Percentiles rank a stretch among this genome's conserved stretches.
Conservation (phyloP, 2,888 invertebrate genomes). For the Drosophila seclusa region DNA sequence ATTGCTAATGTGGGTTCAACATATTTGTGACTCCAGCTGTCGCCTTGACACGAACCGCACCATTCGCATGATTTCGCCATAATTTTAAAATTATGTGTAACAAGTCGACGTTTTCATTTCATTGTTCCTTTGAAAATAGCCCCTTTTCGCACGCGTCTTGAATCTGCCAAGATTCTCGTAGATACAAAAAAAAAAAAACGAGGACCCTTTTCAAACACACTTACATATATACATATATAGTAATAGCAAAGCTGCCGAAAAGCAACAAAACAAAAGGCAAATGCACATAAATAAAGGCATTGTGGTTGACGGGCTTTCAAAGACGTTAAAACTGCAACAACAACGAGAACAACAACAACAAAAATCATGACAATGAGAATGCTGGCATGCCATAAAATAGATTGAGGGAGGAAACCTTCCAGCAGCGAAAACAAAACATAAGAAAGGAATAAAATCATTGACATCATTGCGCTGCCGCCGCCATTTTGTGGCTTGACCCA, state of each 20-base stretch:
- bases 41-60: constrained; percentile 17
- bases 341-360: neutral
- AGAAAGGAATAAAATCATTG: constrained; percentile 47
- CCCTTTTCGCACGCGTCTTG: constrained; percentile 3
- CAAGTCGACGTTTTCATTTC: constrained; percentile 42
- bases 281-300: constrained; percentile 72
- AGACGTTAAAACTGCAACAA: constrained; percentile 47
- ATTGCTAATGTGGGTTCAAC: neutral
- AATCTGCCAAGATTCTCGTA: neutral
- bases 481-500: constrained; percentile 75
- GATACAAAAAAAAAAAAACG: constrained; percentile 21
- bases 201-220: constrained; percentile 67
- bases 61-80: constrained; percentile 55
- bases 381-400: constrained; percentile 61
- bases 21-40: constrained; percentile 36
- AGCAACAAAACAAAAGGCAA: constrained; percentile 69
- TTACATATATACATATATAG: constrained; percentile 10
- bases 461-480: constrained; percentile 38
- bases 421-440: constrained; percentile 31
- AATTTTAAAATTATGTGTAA: constrained; percentile 52
- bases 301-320: constrained; percentile 67
- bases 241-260: constrained; percentile 6
- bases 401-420: constrained; percentile 54
- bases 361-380: constrained; percentile 23
- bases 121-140: constrained; percentile 6